phyloP scores from a whole-genome alignment of 2,888 invertebrate species.

The Pterobdella sp. region DNA sequence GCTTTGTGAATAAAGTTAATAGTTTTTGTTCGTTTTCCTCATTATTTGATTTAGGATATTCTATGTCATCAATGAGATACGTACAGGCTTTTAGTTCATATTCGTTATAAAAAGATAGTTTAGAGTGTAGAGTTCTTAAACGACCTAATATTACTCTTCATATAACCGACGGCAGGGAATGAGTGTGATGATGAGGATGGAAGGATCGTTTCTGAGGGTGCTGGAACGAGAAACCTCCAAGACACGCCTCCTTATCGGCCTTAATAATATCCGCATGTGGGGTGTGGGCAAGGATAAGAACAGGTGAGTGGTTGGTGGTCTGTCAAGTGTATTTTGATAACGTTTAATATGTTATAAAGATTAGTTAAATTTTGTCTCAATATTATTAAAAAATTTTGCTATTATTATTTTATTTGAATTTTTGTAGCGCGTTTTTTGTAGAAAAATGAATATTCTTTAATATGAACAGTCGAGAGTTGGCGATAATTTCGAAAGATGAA shows the following conservation, averaged over 20 bases:
- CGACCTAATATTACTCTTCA: too few relatives aligned
- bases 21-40: too few relatives aligned
- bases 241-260: background rate
- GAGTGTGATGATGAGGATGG: constrained; percentile 9
- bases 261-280: constrained; percentile 5
- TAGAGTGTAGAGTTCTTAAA: too few relatives aligned
- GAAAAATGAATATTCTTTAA: background rate
- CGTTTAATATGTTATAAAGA: background rate
- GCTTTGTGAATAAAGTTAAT: too few relatives aligned
- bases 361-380: background rate
- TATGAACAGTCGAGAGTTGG: background rate
- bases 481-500: constrained; percentile 3
- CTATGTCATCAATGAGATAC: too few relatives aligned
- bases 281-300: constrained; percentile 2
- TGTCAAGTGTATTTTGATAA: too few relatives aligned
- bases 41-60: too few relatives aligned
- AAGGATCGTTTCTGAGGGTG: background rate
- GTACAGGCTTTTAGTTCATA: too few relatives aligned
- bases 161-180: too few relatives aligned
- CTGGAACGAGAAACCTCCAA: background rate
- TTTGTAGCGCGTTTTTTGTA: background rate
- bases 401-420: background rate
- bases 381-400: background rate
- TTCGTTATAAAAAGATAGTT: too few relatives aligned
- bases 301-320: background rate